Percentiles rank a stretch among this genome's conserved stretches.
Evolutionary conservation across 2,888 invertebrate species (phyloP).

Genomic region (Tachystola acroxantha): DNA sequence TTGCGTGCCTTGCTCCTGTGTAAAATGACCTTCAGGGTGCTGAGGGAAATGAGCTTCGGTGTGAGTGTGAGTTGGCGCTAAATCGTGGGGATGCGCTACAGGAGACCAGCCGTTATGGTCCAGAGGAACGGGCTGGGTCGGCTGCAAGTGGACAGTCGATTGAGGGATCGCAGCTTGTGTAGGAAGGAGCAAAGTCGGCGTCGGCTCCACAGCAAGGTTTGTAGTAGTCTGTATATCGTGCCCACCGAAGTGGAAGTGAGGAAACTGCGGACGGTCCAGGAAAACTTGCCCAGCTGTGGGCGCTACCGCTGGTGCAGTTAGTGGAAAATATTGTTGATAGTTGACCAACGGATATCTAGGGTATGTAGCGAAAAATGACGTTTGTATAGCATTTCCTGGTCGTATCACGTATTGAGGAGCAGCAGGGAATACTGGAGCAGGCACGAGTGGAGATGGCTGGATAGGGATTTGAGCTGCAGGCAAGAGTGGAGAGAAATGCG

Average conservation of each 20-base stretch:
- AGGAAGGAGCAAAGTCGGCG: slow-evolving; percentile 23
- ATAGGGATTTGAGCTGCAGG: slow-evolving; percentile 37
- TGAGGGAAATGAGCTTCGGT: slow-evolving; percentile 13
- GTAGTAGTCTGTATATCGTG: slow-evolving; percentile 22
- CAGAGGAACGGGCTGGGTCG: slow-evolving; percentile 30
- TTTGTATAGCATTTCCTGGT: slow-evolving; percentile 64
- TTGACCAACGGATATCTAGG: slow-evolving; percentile 62
- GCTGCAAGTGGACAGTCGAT: slow-evolving; percentile 25
- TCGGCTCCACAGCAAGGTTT: slow-evolving; percentile 30
- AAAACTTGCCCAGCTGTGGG: slow-evolving; percentile 28
- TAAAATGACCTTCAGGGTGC: slow-evolving; percentile 28
- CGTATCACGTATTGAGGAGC: slow-evolving; percentile 52
- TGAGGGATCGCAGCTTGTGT: slow-evolving; percentile 25
- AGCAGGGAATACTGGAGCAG: slow-evolving; percentile 24
- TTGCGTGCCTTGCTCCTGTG: slow-evolving; percentile 59
- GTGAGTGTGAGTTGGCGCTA: not conserved
- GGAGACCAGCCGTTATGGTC: slow-evolving; percentile 68
- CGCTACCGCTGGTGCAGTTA: slow-evolving; percentile 22
- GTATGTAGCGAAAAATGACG: slow-evolving; percentile 63
- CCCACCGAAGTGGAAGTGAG: slow-evolving; percentile 39
- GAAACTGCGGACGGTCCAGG: slow-evolving; percentile 42
- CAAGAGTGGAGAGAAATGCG: slow-evolving; percentile 40
- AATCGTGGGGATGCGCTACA: slow-evolving; percentile 44
- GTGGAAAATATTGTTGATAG: slow-evolving; percentile 42
- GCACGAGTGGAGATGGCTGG: slow-evolving; percentile 33